Evolutionary conservation across 1,140 invertebrate genomes (phyloP), one percentile per base, ranked within the genome.

Genomic region (Halesus radiatus): DNA sequence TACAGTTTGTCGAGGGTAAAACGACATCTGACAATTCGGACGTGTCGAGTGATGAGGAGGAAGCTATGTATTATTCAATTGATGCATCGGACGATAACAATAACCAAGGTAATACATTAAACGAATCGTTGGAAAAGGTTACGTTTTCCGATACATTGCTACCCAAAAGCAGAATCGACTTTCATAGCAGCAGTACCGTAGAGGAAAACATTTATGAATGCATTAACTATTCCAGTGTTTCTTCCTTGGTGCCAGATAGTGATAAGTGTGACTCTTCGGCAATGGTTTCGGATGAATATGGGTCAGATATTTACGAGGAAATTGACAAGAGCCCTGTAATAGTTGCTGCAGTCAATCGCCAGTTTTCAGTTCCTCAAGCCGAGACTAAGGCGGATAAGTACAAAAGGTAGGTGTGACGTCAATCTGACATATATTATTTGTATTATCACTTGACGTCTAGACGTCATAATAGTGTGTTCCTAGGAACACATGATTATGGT

Each of bases 381-480:
- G 87, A 88, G 87, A 87, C 87, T 29, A 88, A 89, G 86, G 88
- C 88, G 84, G 88, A 88, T 82, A 89, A 89, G 85, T 89, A 89
- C 86, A 83, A 87, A 85, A 88, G 88, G 88, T 89, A 84, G 87
- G 87, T 60, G 37, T 60, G 60, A 76, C 60, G 60, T 76, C 74
- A 60, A 16, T 18, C 64, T 20, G 56, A 60, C 20, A 22, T 18
- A 22, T 60, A 18, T 22, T n/a, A n/a, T n/a, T n/a, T 32, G 3
- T 45, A 10, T 45, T 45, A 66, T 29, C 62, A 66, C 62, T 3
- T 37, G 29, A 66, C 23, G 23, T 16, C 20, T 26, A n/a, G n/a
- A n/a, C n/a, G n/a, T n/a, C n/a, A n/a, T n/a, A n/a, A n/a, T n/a
- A n/a, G n/a, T n/a, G n/a, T n/a, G n/a, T n/a, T n/a, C n/a, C n/a